Evolutionary conservation across 2,797 vertebrate genomes (phyloP).

Genomic region (Apogon talboti): DNA sequence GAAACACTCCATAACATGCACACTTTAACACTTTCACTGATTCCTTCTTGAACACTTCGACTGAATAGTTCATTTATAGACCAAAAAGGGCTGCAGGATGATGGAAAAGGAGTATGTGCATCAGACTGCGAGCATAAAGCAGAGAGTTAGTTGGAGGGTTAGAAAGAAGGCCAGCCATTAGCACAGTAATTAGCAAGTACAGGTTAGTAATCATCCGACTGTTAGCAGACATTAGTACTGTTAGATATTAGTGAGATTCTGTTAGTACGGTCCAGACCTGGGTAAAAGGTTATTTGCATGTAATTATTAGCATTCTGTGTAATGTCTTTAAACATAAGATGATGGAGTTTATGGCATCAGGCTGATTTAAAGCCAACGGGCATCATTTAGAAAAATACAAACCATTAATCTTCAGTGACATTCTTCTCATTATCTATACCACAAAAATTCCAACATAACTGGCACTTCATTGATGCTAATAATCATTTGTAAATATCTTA

Average conservation of each 20-base stretch:
- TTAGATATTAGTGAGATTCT: conserved; percentile 78
- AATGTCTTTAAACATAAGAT: conserved; percentile 58
- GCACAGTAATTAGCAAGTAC: conserved; percentile 53
- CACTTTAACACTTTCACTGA: conserved; percentile 6
- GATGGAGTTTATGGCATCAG: conserved; percentile 28
- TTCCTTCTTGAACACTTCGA: conserved; percentile 13
- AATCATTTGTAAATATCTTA: conserved; percentile 69
- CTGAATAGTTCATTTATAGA: conserved; percentile 5
- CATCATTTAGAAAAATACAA: conserved; percentile 58
- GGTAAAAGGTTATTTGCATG: conserved; percentile 70
- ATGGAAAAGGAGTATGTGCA: conserved; percentile 58
- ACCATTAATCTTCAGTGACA: conserved; percentile 51
- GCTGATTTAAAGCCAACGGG: conserved; percentile 46
- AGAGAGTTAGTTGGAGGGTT: conserved; percentile 76
- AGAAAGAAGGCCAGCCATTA: conserved; percentile 72
- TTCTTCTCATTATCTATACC: conserved; percentile 49
- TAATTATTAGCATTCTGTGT: conserved; percentile 71
- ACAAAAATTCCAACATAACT: conserved; percentile 31
- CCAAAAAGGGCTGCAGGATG: conserved; percentile 74
- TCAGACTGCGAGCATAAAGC: conserved; percentile 61
- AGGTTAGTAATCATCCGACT: conserved; percentile 76
- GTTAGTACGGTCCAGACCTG: conserved; percentile 77
- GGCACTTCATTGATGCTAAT: conserved; percentile 46
- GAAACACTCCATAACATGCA: conserved; percentile 66
- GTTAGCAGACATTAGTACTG: conserved; percentile 82